Percentiles rank a stretch among this genome's conserved stretches.
These are phyloP conservation scores for Limnephilus marmoratus DNA, from an alignment of 2,888 invertebrate species.

Conservation along the genomic window DNA sequence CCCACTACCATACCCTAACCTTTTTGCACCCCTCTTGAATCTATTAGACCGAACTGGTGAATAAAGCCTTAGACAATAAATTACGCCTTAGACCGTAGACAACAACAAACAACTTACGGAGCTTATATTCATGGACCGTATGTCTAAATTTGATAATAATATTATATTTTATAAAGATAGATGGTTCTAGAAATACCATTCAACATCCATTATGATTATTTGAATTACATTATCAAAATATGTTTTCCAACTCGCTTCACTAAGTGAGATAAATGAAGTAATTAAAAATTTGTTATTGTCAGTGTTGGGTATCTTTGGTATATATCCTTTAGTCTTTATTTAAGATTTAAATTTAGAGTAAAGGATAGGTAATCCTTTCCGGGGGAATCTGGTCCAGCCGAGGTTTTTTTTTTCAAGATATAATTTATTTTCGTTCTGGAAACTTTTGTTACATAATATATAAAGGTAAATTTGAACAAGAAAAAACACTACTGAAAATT, in stretches of 20 bases:
- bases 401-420: no score
- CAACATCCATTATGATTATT: not conserved
- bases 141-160: not conserved
- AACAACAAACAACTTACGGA: not conserved
- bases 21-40: not conserved
- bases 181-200: not conserved
- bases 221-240: not conserved
- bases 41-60: not conserved
- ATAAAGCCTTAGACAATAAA: not conserved
- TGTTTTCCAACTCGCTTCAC: not conserved
- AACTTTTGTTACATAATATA: no score
- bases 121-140: not conserved
- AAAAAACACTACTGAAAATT: no score
- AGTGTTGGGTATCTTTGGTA: not conserved
- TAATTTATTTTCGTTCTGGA: no score
- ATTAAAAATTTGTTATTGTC: not conserved
- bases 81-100: not conserved
- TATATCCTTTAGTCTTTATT: not conserved
- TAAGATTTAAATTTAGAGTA: not conserved
- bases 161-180: no score
- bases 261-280: not conserved
- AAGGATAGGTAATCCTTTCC: no score
- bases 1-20: not conserved
- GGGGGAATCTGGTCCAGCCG: no score
- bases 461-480: no score